Evolutionary conservation across 1,140 invertebrate species (phyloP).

Genomic region (Scaptodrosophila lebanonensis): DNA sequence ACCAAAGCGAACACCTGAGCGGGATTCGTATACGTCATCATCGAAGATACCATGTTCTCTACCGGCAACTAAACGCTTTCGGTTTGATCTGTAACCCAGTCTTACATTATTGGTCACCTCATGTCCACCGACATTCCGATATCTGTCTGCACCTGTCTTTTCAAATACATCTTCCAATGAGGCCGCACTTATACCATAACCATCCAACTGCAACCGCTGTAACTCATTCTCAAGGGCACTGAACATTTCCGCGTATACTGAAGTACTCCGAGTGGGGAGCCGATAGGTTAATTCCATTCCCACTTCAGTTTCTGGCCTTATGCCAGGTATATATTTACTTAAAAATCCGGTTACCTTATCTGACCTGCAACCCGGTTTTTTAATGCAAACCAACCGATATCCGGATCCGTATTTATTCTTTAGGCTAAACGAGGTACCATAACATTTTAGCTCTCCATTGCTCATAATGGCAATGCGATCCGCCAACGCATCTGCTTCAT

Average conservation of each 20-base stretch:
- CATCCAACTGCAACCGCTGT: slow-evolving; percentile 78
- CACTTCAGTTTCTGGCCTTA: neutral
- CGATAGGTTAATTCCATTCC: slow-evolving; percentile 26
- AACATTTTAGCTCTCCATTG: slow-evolving; percentile 86
- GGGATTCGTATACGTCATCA: too few relatives aligned
- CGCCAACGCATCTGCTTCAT: slow-evolving; percentile 94
- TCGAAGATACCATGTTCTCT: too few relatives aligned
- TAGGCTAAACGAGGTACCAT: slow-evolving; percentile 90
- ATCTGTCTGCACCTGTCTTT: slow-evolving; percentile 6
- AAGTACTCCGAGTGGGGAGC: slow-evolving; percentile 18
- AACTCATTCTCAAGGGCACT: slow-evolving; percentile 15
- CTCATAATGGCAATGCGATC: slow-evolving; percentile 94
- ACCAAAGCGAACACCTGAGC: too few relatives aligned
- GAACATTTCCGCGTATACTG: slow-evolving; percentile 12
- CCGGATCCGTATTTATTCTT: slow-evolving; percentile 85
- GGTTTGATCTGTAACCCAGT: neutral
- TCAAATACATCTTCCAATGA: slow-evolving; percentile 89
- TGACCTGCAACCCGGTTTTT: slow-evolving; percentile 9
- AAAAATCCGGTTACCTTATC: slow-evolving; percentile 29
- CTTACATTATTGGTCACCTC: neutral
- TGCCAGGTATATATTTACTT: neutral
- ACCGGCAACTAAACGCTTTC: too few relatives aligned
- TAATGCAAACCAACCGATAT: slow-evolving; percentile 33
- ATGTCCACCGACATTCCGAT: neutral
- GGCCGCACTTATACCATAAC: slow-evolving; percentile 93